Evolutionary conservation across 2,797 vertebrate genomes (phyloP).

Genomic region (Rhincodon typus): DNA sequence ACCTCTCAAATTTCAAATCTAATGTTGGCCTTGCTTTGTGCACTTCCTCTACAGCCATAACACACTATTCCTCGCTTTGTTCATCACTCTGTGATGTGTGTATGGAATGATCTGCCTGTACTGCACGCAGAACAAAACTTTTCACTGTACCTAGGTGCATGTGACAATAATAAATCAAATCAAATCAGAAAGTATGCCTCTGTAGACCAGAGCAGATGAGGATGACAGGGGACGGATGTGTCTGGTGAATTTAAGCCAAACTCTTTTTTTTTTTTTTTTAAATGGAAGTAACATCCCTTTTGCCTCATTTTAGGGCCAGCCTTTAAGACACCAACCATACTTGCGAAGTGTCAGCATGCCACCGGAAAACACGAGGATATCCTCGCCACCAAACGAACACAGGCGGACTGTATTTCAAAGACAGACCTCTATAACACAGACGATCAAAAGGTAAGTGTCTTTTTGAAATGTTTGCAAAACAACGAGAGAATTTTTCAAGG

Average conservation of each 20-base stretch:
- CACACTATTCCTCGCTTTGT: too few species aligned
- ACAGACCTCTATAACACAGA: conserved; percentile 94
- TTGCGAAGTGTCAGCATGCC: conserved; percentile 93
- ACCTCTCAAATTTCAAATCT: too few species aligned
- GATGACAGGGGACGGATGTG: neutral
- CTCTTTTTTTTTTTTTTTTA: neutral
- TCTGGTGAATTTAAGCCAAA: neutral
- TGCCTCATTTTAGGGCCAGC: conserved; percentile 45
- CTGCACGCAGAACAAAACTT: too few species aligned
- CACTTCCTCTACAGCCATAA: too few species aligned
- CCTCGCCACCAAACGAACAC: conserved; percentile 70
- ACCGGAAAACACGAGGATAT: conserved; percentile 69
- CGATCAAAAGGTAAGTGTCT: conserved; percentile 80
- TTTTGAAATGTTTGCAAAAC: too few species aligned
- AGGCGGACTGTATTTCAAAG: conserved; percentile 74
- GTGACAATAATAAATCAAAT: too few species aligned
- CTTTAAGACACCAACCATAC: conserved; percentile 76
- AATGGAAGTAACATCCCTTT: neutral
- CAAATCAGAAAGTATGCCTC: neutral
- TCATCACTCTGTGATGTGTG: too few species aligned
- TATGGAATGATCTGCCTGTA: too few species aligned
- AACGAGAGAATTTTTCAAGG: neutral
- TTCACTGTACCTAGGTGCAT: too few species aligned
- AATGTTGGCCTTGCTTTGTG: too few species aligned
- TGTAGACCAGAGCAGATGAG: neutral